Evolutionary conservation across 2,888 invertebrate genomes (phyloP).

Genomic region (Thecocarcelia acutangulata): DNA sequence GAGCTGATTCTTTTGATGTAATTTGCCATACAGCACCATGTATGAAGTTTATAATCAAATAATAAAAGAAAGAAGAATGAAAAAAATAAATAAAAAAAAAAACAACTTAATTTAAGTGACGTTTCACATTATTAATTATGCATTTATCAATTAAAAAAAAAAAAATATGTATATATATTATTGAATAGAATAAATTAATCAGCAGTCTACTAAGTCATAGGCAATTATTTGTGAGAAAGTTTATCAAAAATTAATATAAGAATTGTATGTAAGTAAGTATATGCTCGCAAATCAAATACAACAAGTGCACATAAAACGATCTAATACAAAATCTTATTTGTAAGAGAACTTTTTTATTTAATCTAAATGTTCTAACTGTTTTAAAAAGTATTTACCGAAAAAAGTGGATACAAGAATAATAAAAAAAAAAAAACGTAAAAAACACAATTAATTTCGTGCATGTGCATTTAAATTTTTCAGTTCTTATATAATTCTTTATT

Average conservation of each 20-base stretch:
- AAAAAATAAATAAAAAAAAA: slow-evolving; percentile 15
- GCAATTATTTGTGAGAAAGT: no score
- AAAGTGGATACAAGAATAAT: no score
- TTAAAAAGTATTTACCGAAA: no score
- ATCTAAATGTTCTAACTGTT: no score
- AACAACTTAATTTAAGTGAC: slow-evolving; percentile 1
- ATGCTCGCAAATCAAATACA: background rate
- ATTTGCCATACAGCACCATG: slow-evolving; percentile 20
- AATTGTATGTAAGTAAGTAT: no score
- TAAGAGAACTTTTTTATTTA: background rate
- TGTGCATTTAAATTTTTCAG: slow-evolving; percentile 17
- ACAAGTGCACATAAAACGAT: slow-evolving; percentile 2
- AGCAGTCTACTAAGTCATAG: no score
- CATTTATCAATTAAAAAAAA: background rate
- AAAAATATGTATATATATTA: no score
- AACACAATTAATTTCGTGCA: no score
- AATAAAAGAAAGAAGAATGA: background rate
- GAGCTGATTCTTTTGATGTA: slow-evolving; percentile 10
- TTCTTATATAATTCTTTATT: no score
- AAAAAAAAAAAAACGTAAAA: no score
- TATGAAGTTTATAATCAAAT: slow-evolving; percentile 1
- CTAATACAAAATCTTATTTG: background rate
- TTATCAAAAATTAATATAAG: no score
- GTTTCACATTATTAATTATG: background rate
- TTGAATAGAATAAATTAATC: no score